Conservation (phyloP, 2,113 vertebrate genomes). For the Himantopus leucocephalus region DNA sequence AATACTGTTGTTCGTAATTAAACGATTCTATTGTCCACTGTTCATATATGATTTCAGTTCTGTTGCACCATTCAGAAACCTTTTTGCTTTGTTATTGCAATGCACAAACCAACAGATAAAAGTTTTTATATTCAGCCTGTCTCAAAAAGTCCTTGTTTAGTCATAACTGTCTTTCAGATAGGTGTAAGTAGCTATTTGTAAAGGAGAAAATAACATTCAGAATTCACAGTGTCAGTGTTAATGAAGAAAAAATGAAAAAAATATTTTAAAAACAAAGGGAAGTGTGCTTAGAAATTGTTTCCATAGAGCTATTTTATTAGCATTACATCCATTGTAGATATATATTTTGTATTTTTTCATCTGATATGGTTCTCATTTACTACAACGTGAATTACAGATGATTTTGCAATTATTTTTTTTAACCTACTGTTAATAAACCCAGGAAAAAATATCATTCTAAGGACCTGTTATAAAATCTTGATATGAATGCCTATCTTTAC, state of each 20-base stretch:
- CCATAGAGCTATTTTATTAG: neutral
- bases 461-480: conserved; percentile 4
- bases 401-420: neutral
- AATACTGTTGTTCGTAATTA: conserved; percentile 12
- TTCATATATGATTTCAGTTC: neutral
- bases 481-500: neutral
- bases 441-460: neutral
- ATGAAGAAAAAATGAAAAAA: neutral
- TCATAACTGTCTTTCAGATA: neutral
- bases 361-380: neutral
- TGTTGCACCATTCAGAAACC: neutral
- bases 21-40: conserved; percentile 21
- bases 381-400: neutral
- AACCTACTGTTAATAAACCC: neutral
- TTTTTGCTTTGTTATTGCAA: neutral
- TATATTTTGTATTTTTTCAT: neutral
- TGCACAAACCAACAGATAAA: neutral
- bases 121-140: neutral
- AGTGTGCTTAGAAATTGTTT: neutral
- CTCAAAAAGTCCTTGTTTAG: neutral
- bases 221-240: neutral
- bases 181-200: neutral
- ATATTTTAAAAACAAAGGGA: neutral
- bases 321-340: neutral
- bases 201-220: neutral